A percentile compares a stretch with the other conserved stretches of the same genome.
Evolutionary conservation across 2,113 vertebrate genomes (phyloP).

Genomic region (Anarrhichthys ocellatus): DNA sequence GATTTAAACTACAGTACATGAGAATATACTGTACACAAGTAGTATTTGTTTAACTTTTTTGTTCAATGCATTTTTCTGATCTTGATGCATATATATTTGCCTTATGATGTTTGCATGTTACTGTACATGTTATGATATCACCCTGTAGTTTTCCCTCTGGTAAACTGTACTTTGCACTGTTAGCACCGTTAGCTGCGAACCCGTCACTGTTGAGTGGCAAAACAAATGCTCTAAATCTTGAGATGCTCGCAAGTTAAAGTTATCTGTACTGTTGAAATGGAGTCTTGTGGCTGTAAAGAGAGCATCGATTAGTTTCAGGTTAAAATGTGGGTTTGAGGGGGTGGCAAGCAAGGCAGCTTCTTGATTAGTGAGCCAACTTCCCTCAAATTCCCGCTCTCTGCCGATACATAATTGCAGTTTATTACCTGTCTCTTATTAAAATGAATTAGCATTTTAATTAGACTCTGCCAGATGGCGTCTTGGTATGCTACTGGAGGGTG

Average conservation of each 20-base stretch:
- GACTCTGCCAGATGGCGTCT: slow-evolving; percentile 83
- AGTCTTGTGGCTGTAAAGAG: no score
- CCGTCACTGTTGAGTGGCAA: no score
- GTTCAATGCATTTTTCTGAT: neutral
- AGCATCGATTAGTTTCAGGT: slow-evolving; percentile 17
- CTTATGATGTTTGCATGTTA: neutral
- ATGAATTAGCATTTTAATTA: slow-evolving; percentile 90
- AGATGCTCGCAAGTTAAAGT: neutral
- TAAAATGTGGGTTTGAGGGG: slow-evolving; percentile 54
- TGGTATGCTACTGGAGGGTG: slow-evolving; percentile 74
- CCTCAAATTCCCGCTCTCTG: slow-evolving; percentile 73
- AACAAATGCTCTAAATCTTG: no score
- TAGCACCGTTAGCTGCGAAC: no score
- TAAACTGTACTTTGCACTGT: no score
- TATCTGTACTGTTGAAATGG: neutral
- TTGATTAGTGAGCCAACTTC: slow-evolving; percentile 74
- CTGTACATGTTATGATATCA: neutral
- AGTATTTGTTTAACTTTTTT: neutral
- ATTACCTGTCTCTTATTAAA: slow-evolving; percentile 90
- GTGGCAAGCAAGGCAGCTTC: slow-evolving; percentile 54
- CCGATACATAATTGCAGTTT: slow-evolving; percentile 88
- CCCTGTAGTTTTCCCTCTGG: no score
- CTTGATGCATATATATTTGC: neutral
- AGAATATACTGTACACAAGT: neutral
- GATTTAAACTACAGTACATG: neutral